Evolutionary conservation across 2,888 invertebrate genomes (phyloP).

Genomic region (Pseudococcus viburni): DNA sequence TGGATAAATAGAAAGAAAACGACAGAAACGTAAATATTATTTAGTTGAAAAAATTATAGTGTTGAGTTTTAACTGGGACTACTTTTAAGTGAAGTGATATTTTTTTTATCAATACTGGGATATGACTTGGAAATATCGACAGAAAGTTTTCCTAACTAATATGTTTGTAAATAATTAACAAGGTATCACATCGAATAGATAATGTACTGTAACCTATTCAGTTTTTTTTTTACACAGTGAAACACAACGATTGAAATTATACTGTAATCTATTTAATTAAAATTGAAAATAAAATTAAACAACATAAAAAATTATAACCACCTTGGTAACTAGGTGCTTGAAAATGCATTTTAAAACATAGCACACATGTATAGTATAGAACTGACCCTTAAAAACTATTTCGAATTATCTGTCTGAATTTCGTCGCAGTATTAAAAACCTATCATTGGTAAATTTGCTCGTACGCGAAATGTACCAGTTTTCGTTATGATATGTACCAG

Average conservation of each 20-base stretch:
- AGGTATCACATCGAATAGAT: constrained; percentile 41
- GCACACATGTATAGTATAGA: constrained; percentile 1
- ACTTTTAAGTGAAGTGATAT: neutral
- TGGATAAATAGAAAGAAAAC: neutral
- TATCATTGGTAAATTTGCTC: neutral
- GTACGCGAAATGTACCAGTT: neutral
- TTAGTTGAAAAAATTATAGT: neutral
- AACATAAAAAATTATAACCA: constrained; percentile 34
- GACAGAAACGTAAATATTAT: neutral
- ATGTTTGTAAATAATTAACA: constrained; percentile 44
- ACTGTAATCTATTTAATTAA: neutral
- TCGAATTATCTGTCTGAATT: neutral
- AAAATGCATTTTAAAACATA: constrained; percentile 27
- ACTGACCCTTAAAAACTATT: constrained; percentile 11
- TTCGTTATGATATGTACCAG: constrained; percentile 43
- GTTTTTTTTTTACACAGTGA: constrained; percentile 12
- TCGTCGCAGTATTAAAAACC: neutral
- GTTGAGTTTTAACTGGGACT: neutral
- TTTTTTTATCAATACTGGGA: constrained; percentile 27
- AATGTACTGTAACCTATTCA: constrained; percentile 33
- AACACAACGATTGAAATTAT: constrained; percentile 17
- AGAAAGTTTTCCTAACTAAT: constrained; percentile 37
- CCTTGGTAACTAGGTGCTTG: constrained; percentile 47
- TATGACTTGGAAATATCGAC: constrained; percentile 17
- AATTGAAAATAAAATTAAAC: constrained; percentile 8